Percentiles rank a stretch among this genome's conserved stretches.
phyloP scores from a whole-genome alignment of 2,888 invertebrate genomes.

The Conus canariensis region DNA sequence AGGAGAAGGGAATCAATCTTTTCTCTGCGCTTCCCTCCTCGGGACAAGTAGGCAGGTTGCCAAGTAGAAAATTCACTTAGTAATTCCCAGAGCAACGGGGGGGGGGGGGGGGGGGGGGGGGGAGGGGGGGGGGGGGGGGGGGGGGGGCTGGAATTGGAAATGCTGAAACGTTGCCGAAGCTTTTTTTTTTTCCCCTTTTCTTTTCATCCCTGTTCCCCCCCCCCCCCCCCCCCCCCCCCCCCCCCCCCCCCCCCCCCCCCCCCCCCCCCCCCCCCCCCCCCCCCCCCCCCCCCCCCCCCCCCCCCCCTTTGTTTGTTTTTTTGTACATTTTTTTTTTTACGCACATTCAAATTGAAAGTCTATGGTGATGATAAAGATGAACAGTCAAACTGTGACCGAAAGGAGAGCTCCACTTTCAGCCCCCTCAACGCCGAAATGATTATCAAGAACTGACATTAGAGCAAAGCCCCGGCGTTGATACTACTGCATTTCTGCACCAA shows the following conservation, averaged over 20 bases:
- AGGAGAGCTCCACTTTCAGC: too few relatives aligned
- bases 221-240: not conserved
- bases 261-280: not conserved
- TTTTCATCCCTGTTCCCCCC: not conserved
- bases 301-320: not conserved
- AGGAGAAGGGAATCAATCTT: not conserved
- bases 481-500: too few relatives aligned
- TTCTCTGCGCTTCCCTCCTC: not conserved
- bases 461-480: too few relatives aligned
- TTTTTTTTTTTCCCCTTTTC: not conserved
- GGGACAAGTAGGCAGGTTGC: slow-evolving; percentile 6
- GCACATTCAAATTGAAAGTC: too few relatives aligned
- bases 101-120: not conserved
- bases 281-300: not conserved
- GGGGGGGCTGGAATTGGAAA: not conserved
- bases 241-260: not conserved
- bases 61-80: slow-evolving; percentile 14
- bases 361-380: too few relatives aligned
- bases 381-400: too few relatives aligned
- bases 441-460: too few relatives aligned
- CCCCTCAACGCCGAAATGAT: too few relatives aligned
- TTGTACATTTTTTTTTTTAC: too few relatives aligned
- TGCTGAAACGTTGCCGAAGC: too few relatives aligned
- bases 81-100: not conserved
- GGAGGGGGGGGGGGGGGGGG: not conserved